Base-by-base conservation (phyloP, 2,888 invertebrate genomes). In the Cheilosia grossa region DNA sequence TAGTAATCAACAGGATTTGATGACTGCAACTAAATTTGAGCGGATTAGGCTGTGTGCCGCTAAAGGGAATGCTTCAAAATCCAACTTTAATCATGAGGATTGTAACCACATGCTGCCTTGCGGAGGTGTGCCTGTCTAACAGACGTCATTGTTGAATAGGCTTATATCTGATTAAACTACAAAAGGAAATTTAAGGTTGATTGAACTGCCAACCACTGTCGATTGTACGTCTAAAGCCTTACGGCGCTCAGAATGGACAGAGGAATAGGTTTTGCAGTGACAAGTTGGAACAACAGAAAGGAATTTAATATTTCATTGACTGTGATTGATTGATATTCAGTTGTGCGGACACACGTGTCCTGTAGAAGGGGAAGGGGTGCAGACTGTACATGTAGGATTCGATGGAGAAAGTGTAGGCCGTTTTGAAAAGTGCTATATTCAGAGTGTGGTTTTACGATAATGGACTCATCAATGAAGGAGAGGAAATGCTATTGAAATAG, bases 111-210 rank as follows among this genome's bases (percentile, higher is more conserved):
- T 47, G 9, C 7, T n/a, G 6, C 5, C 5, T 17, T 4, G 1
- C n/a, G 6, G 0, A 2, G 9, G 30, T 30, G 9, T 44, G 15
- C 3, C 7, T 42, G 42, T 44, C 17, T n/a, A 17, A 9, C 17
- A 17, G 19, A 47, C 9, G 2, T 9, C 47, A 17, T 7, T 17
- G 17, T 7, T 19, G 9, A 53, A 49, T 13, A 27, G 24, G 53
- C 54, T 53, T 66, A 4, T 51, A 51, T n/a, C 17, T 40, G 53
- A 66, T 66, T 54, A 47, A n/a, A 53, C 10, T 51, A 13, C 66
- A 66, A 53, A 53, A 53, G 66, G 40, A 53, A 27, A 53, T 40
- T 40, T 24, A 17, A 56, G 56, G 54, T 67, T 56, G 54, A 44
- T 30, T 67, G 67, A 67, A 33, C 56, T 54, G 21, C 21, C 51